Conservation (phyloP, 2,113 vertebrate genomes). For the Sinocyclocheilus anophthalmus region DNA sequence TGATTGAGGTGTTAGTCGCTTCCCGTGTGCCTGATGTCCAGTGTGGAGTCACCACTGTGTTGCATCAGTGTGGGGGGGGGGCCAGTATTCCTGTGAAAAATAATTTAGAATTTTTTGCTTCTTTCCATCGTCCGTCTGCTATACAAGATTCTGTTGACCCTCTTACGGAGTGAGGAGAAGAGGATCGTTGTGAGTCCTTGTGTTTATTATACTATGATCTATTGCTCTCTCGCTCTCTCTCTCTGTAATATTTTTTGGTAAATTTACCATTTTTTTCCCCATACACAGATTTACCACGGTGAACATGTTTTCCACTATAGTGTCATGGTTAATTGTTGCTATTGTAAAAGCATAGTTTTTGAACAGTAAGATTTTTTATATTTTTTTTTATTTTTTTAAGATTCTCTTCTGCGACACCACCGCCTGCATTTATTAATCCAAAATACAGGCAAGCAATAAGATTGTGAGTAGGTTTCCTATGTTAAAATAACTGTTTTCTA, state of each 20-base stretch:
- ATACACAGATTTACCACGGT: not conserved
- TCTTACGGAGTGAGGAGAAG: constrained; percentile 57
- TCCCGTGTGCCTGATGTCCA: not conserved
- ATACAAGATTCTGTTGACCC: constrained; percentile 65
- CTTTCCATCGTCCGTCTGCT: constrained; percentile 3
- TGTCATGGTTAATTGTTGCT: too few relatives aligned
- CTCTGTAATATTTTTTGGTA: not conserved
- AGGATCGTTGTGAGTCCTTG: constrained; percentile 55
- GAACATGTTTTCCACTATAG: not conserved
- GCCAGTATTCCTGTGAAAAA: constrained; percentile 32
- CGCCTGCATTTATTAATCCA: too few relatives aligned
- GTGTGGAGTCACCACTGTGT: constrained; percentile 8
- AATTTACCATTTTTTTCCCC: not conserved
- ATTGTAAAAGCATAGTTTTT: too few relatives aligned
- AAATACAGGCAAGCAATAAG: too few relatives aligned
- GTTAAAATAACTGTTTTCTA: too few relatives aligned
- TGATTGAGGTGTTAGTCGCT: not conserved
- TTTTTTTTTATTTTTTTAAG: too few relatives aligned
- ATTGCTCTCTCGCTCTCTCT: not conserved
- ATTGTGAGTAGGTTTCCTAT: too few relatives aligned
- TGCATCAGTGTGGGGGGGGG: too few relatives aligned
- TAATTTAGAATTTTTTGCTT: constrained; percentile 29
- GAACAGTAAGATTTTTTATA: too few relatives aligned
- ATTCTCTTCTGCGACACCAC: too few relatives aligned
- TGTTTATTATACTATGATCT: constrained; percentile 54